phyloP scores from a whole-genome alignment of 2,797 vertebrate species.

The Tamandua tetradactyla region DNA sequence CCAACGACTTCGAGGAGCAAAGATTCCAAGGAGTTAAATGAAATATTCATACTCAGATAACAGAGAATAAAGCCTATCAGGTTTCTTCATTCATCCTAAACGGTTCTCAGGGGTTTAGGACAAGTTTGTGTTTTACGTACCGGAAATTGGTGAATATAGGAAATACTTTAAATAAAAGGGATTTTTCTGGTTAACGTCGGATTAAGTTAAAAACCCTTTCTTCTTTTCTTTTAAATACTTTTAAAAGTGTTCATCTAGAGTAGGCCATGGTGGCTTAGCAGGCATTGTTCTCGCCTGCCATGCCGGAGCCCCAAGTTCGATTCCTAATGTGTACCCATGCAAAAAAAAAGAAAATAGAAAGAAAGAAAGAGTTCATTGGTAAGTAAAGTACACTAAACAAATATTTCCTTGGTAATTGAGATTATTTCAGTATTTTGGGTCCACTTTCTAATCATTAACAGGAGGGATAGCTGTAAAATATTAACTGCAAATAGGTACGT shows the following conservation, averaged over 20 bases:
- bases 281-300: no score
- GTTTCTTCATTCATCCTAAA: background rate
- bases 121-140: background rate
- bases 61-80: background rate
- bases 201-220: slow-evolving; percentile 14
- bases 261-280: no score
- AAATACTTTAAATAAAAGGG: slow-evolving; percentile 37
- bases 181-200: slow-evolving; percentile 42
- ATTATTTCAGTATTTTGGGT: slow-evolving; percentile 37
- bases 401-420: background rate
- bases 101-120: slow-evolving; percentile 26
- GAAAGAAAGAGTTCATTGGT: no score
- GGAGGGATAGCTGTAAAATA: background rate
- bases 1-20: background rate
- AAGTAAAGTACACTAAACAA: slow-evolving; percentile 41
- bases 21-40: background rate
- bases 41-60: slow-evolving; percentile 55
- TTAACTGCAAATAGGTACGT: background rate
- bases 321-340: no score
- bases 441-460: slow-evolving; percentile 2
- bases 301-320: no score
- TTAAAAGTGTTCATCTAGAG: no score
- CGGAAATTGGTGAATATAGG: background rate
- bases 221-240: slow-evolving; percentile 40
- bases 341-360: no score